These are phyloP conservation scores for Cylas formicarius DNA, from an alignment of 1,140 invertebrate species.

Conservation along the genomic window DNA sequence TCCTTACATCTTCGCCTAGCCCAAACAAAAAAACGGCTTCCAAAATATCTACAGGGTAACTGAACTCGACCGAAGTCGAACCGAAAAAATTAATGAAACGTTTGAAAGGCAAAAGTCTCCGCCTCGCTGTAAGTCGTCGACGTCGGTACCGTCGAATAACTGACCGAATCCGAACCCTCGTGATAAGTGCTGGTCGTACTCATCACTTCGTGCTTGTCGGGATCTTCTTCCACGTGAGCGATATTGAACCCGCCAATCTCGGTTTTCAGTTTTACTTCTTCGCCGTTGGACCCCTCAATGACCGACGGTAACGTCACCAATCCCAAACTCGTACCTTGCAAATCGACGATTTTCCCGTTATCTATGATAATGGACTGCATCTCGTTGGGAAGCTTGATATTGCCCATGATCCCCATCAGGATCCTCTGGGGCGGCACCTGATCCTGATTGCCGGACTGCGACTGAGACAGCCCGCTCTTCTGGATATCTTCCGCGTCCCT, in stretches of 20 bases:
- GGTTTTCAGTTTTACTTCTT: slow-evolving; percentile 26
- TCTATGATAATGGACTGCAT: slow-evolving; percentile 27
- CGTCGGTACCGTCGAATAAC: slow-evolving; percentile 26
- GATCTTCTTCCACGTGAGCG: slow-evolving; percentile 17
- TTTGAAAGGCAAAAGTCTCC: slow-evolving; percentile 28
- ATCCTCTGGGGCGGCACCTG: slow-evolving; percentile 22
- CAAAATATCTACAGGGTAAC: too few relatives aligned
- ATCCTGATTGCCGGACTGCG: slow-evolving; percentile 7
- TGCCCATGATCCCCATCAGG: slow-evolving; percentile 30
- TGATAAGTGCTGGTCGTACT: slow-evolving; percentile 18
- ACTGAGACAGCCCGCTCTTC: background rate
- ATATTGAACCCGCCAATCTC: slow-evolving; percentile 24
- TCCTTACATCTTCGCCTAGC: too few relatives aligned
- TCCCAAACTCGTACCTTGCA: slow-evolving; percentile 25
- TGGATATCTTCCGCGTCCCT: slow-evolving; percentile 12
- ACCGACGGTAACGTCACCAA: slow-evolving; percentile 27
- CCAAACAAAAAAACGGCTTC: too few relatives aligned
- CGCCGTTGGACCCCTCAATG: slow-evolving; percentile 21
- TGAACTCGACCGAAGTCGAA: too few relatives aligned
- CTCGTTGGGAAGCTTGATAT: slow-evolving; percentile 23
- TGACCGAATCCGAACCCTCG: slow-evolving; percentile 18
- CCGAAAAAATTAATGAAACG: slow-evolving; percentile 15
- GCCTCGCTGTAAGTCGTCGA: slow-evolving; percentile 24
- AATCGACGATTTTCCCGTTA: slow-evolving; percentile 26
- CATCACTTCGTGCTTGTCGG: slow-evolving; percentile 21